These are phyloP conservation scores for Sphyrna mokarran DNA, from an alignment of 2,113 vertebrate species.

Conservation along the genomic window DNA sequence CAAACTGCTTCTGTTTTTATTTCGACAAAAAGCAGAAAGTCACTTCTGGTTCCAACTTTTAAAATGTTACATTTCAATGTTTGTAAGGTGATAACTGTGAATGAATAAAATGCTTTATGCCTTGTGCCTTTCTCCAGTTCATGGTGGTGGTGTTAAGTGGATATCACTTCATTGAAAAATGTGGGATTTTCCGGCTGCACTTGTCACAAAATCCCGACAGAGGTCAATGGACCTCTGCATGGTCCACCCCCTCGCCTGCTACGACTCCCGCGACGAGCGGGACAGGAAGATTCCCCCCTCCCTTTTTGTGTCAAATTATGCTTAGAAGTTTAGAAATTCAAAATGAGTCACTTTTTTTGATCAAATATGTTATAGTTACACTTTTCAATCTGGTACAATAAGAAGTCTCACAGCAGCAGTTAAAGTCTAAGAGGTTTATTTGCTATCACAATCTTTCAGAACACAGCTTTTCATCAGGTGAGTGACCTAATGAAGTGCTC, in stretches of 20 bases:
- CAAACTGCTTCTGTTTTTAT: background rate
- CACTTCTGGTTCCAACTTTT: background rate
- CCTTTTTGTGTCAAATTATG: no score
- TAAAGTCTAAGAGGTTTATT: no score
- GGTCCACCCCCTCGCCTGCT: no score
- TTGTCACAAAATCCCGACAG: no score
- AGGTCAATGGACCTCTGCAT: no score
- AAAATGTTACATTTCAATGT: background rate
- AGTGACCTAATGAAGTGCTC: no score
- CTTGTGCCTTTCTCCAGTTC: background rate
- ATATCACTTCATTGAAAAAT: background rate
- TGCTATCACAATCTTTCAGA: no score
- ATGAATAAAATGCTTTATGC: background rate
- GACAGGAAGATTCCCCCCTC: no score
- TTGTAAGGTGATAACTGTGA: background rate
- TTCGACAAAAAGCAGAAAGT: background rate
- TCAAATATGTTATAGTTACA: background rate
- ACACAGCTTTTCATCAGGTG: no score
- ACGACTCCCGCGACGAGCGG: no score
- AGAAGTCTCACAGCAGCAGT: no score
- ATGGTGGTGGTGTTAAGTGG: background rate
- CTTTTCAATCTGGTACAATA: background rate
- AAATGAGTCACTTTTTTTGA: background rate
- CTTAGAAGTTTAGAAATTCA: background rate
- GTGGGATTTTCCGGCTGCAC: no score